Conservation (phyloP, 2,113 vertebrate genomes). For the Hypanus sabinus region DNA sequence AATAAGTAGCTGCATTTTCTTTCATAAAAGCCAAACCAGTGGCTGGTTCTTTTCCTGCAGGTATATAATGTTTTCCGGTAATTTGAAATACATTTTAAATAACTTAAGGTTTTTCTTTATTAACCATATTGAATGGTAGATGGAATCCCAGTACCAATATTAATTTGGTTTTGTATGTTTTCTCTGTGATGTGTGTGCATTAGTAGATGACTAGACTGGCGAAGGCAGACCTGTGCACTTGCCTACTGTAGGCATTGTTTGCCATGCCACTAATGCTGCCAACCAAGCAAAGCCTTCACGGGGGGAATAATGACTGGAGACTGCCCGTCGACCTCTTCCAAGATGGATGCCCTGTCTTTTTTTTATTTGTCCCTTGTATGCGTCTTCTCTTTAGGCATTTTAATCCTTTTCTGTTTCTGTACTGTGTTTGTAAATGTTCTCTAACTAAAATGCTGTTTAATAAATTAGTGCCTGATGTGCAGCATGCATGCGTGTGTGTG, state of each 20-base stretch:
- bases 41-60: conserved; percentile 32
- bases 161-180: conserved; percentile 99
- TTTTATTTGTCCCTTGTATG: conserved; percentile 83
- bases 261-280: conserved; percentile 97
- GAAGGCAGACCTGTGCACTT: conserved; percentile 99
- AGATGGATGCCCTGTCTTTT: conserved; percentile 99
- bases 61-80: conserved; percentile 33
- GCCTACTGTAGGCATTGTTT: conserved; percentile 99
- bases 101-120: conserved; percentile 48
- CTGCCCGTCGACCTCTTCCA: conserved; percentile 81
- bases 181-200: conserved; percentile 99
- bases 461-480: conserved; percentile 40
- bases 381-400: conserved; percentile 56
- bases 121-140: conserved; percentile 79
- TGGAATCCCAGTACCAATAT: conserved; percentile 86
- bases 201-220: conserved; percentile 99
- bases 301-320: conserved; percentile 93
- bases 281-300: conserved; percentile 94
- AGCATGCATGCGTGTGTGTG: conserved; percentile 39
- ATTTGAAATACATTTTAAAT: conserved; percentile 27
- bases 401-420: conserved; percentile 49
- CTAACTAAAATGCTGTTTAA: conserved; percentile 35
- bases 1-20: conserved; percentile 19
- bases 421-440: conserved; percentile 53
- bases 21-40: conserved; percentile 15